Percentiles rank a stretch among this genome's conserved stretches.
These are phyloP conservation scores for Limnephilus lunatus DNA, from an alignment of 2,888 invertebrate species.

Conservation along the genomic window DNA sequence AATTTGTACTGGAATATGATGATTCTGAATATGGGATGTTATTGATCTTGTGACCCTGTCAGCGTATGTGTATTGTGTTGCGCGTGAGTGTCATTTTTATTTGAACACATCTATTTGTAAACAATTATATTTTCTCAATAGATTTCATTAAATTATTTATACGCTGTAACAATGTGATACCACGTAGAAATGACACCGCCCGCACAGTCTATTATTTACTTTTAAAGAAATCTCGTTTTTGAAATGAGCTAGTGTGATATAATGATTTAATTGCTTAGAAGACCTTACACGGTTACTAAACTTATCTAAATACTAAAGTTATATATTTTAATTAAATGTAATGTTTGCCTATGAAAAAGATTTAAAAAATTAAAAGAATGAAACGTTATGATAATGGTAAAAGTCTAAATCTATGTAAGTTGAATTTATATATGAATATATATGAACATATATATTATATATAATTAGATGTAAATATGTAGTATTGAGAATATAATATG, in stretches of 20 bases:
- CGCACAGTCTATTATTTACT: conserved; percentile 58
- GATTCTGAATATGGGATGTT: conserved; percentile 3
- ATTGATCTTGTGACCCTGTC: conserved; percentile 33
- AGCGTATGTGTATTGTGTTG: conserved; percentile 23
- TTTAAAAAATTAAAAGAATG: conserved; percentile 64
- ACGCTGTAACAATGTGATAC: conserved; percentile 22
- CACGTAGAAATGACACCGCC: conserved; percentile 33
- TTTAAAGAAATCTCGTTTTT: conserved; percentile 66
- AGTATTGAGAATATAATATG: conserved; percentile 57
- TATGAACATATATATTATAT: conserved; percentile 61
- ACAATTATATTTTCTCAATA: not conserved
- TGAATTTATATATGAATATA: conserved; percentile 63
- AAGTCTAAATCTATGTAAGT: conserved; percentile 66
- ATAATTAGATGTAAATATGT: conserved; percentile 65
- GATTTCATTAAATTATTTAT: conserved; percentile 4
- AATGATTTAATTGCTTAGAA: conserved; percentile 65
- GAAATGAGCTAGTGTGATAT: conserved; percentile 67
- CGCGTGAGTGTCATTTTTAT: conserved; percentile 44
- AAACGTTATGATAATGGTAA: conserved; percentile 65
- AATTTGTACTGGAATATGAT: conserved; percentile 5
- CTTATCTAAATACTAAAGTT: conserved; percentile 61
- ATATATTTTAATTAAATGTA: conserved; percentile 65
- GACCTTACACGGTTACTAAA: conserved; percentile 61
- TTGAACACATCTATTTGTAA: not conserved
- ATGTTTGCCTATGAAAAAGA: conserved; percentile 65